Base-by-base conservation (phyloP, 2,113 vertebrate species). In the Suncus etruscus region DNA sequence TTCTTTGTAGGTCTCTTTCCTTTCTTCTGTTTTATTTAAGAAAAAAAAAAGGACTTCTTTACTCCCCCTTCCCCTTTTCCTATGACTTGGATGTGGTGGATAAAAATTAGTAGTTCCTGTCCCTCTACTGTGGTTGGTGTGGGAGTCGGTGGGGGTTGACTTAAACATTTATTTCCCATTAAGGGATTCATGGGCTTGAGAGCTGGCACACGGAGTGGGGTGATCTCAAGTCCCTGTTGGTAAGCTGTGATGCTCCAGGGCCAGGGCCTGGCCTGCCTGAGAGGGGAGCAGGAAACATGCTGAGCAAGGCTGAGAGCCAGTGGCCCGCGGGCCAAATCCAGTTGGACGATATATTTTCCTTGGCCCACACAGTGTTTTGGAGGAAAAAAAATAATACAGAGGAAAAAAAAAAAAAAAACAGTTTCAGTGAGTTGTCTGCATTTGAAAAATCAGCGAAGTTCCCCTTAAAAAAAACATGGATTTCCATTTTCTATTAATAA, bases 401-500 rank as follows among this genome's bases (percentile, higher is more conserved):
- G n/a, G n/a, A n/a, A n/a, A n/a, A 10, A 27, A 66, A 25, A 68
- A 68, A 68, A 31, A 31, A 68, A 68, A 12, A 83, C 80, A 20
- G 6, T 75, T 29, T n/a, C 29, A 75, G 18, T 80, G 58, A 81
- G 75, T 86, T 90, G 69, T 66, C 45, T 24, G 29, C 61, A 65
- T 87, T 92, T 79, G 20, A 77, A 91, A 92, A 91, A 72, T 75
- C 4, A 1, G 61, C 78, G 83, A 72, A 47, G 48, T 81, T 47
- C n/a, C 63, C 86, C 88, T 73, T 1, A 65, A 7, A 69, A 1
- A 72, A 66, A 66, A 58, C 22, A 25, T 0, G 6, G 32, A 85
- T 90, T 89, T 94, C 75, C 86, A 73, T 94, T 94, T 94, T 94
- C 94, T 95, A 79, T 74, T 85, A 84, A 48, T 87, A 84, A 82